Conservation (phyloP, 2,888 invertebrate species). For the Drosophila tanythrix region DNA sequence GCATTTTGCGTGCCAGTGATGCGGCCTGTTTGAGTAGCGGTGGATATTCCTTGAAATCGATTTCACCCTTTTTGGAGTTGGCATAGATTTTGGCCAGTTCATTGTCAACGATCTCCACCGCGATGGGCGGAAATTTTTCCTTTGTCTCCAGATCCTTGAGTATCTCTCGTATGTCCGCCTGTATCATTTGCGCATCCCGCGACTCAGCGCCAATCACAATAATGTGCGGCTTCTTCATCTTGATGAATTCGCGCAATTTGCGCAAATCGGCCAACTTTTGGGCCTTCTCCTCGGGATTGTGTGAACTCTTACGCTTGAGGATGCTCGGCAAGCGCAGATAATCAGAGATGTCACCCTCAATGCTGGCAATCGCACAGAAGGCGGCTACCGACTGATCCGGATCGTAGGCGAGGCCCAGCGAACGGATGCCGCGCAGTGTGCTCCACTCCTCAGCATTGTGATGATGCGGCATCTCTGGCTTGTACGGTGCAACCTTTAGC, state of each 20-base stretch:
- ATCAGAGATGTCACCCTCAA: constrained; percentile 96
- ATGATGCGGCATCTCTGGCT: constrained; percentile 88
- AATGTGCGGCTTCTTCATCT: constrained; percentile 96
- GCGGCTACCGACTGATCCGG: constrained; percentile 93
- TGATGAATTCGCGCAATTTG: constrained; percentile 92
- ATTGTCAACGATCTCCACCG: constrained; percentile 96
- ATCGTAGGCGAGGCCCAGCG: constrained; percentile 95
- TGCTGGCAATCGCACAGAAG: constrained; percentile 94
- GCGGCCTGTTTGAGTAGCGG: constrained; percentile 95
- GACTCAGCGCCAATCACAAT: constrained; percentile 96
- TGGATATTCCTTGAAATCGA: constrained; percentile 97
- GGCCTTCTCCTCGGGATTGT: constrained; percentile 88
- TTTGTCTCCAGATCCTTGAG: constrained; percentile 91
- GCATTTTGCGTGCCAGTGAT: constrained; percentile 95
- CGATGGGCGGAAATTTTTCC: constrained; percentile 94
- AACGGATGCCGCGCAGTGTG: constrained; percentile 90
- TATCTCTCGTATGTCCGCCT: constrained; percentile 91
- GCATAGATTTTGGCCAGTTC: constrained; percentile 97
- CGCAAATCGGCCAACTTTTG: constrained; percentile 89
- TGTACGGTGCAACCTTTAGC: constrained; percentile 93
- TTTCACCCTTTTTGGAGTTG: constrained; percentile 92
- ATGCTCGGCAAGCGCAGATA: constrained; percentile 95
- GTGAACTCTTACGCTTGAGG: constrained; percentile 92
- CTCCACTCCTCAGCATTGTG: constrained; percentile 98
- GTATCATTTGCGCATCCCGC: constrained; percentile 92